Evolutionary conservation across 2,113 vertebrate species (phyloP).

Genomic region (Lamprologus lemairii): DNA sequence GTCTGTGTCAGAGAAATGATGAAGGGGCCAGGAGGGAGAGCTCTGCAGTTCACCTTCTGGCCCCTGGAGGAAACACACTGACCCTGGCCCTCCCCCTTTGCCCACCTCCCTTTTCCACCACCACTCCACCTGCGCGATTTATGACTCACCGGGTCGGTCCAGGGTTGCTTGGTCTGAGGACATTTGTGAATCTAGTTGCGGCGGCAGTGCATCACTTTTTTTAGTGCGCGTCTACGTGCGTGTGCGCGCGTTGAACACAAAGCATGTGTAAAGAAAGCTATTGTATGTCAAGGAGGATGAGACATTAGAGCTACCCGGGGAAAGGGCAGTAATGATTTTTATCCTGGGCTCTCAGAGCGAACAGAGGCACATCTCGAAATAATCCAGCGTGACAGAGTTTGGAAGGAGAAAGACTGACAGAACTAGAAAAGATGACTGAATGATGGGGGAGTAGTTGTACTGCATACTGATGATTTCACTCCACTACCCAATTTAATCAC

Average conservation of each 20-base stretch:
- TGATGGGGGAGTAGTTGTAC: background rate
- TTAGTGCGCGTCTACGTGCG: background rate
- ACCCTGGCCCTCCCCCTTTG: constrained; percentile 50
- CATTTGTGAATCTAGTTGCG: background rate
- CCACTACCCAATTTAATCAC: background rate
- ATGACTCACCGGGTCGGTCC: constrained; percentile 36
- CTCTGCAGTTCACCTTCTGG: constrained; percentile 67
- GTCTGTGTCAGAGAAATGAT: constrained; percentile 67
- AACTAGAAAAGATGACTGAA: background rate
- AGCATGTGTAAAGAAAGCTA: background rate
- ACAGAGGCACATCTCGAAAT: constrained; percentile 5
- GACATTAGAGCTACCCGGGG: constrained; percentile 1
- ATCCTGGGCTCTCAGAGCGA: background rate
- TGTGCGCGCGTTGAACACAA: background rate
- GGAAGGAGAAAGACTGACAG: background rate
- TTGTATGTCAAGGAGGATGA: constrained; percentile 32
- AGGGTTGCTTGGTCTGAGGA: constrained; percentile 45
- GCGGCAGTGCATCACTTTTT: background rate
- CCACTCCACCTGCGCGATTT: constrained; percentile 56
- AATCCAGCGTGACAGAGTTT: constrained; percentile 23
- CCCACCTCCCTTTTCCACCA: constrained; percentile 11
- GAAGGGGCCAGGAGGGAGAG: constrained; percentile 61
- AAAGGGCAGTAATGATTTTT: background rate
- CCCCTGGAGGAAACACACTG: constrained; percentile 65
- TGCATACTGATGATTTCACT: background rate